phyloP scores from a whole-genome alignment of 2,888 invertebrate species.

The Nemapogon koenigi region DNA sequence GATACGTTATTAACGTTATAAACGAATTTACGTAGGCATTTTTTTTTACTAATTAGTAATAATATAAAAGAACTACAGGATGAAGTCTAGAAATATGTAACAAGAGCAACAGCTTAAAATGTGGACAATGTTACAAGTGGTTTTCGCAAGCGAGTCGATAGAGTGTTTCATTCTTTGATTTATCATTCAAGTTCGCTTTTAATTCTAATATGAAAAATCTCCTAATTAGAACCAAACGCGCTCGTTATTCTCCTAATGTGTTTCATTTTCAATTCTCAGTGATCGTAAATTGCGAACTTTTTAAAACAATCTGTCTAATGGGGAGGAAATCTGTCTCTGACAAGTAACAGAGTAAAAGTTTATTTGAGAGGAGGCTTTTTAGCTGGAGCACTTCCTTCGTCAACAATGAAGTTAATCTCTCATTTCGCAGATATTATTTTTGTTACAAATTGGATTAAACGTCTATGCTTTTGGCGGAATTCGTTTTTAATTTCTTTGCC shows the following conservation, averaged over 20 bases:
- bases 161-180: no score
- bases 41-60: no score
- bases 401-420: slow-evolving; percentile 12
- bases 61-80: no score
- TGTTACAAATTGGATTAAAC: slow-evolving; percentile 8
- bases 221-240: no score
- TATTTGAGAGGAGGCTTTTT: slow-evolving; percentile 30
- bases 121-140: no score
- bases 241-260: slow-evolving; percentile 2
- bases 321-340: slow-evolving; percentile 36
- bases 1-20: no score
- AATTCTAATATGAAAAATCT: no score
- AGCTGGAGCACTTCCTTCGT: slow-evolving; percentile 5
- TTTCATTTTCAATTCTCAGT: slow-evolving; percentile 24
- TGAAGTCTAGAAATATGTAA: no score
- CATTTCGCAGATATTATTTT: slow-evolving; percentile 7
- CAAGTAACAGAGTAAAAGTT: slow-evolving; percentile 32
- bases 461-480: neutral
- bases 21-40: no score
- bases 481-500: neutral
- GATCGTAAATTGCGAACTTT: slow-evolving; percentile 31
- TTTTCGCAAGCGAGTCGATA: no score
- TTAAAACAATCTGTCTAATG: slow-evolving; percentile 41
- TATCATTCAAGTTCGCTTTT: no score
- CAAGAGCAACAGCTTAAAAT: no score